Conservation (phyloP, 2,888 invertebrate species). For the Teleiodes luculella region DNA sequence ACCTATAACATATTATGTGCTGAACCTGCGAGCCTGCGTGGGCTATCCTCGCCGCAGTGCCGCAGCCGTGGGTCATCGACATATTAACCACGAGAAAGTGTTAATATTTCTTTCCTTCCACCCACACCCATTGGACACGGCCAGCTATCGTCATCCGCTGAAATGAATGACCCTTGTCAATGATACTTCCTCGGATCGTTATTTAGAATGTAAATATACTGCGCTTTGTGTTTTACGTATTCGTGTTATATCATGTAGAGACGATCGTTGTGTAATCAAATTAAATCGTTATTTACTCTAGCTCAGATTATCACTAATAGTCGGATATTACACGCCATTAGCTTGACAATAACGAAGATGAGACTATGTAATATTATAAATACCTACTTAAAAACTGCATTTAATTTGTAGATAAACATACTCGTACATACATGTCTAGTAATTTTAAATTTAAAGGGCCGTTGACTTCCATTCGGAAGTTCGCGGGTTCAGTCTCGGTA, state of each 20-base stretch:
- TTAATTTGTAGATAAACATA: no score
- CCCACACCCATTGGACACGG: constrained; percentile 42
- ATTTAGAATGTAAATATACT: background rate
- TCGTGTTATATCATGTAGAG: no score
- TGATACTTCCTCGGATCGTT: background rate
- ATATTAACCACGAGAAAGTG: constrained; percentile 71
- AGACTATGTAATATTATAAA: no score
- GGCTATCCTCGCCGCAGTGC: constrained; percentile 46
- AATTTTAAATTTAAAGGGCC: no score
- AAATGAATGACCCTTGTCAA: background rate
- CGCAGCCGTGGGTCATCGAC: constrained; percentile 56
- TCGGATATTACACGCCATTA: background rate
- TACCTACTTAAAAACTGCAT: no score
- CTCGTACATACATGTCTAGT: no score
- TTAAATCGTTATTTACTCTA: background rate
- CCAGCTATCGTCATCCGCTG: background rate
- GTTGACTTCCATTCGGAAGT: no score
- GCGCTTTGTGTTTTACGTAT: no score
- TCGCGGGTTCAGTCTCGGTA: no score
- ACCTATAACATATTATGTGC: no score
- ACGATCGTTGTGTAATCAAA: no score
- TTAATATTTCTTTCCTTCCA: constrained; percentile 61
- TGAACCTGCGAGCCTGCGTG: constrained; percentile 37
- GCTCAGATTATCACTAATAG: background rate
- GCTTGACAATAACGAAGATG: no score